Evolutionary conservation across 1,140 invertebrate genomes (phyloP), one percentile per base, ranked within the genome.

Genomic region (Physella acuta): DNA sequence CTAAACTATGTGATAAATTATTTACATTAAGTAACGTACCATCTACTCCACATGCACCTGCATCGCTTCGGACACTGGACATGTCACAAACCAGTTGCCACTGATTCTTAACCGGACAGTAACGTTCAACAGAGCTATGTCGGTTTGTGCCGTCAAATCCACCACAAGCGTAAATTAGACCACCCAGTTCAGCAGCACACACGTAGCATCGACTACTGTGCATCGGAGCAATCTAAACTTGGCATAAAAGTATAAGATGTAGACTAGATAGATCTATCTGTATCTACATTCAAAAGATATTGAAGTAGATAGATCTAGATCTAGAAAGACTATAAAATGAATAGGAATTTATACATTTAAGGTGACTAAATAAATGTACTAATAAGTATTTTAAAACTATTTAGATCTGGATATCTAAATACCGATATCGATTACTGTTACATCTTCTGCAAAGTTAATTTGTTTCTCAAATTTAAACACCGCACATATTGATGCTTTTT

Each of bases 141-240:
- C 92, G 94, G 75, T 94, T 92, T 65, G 90, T 89, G 0, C 94
- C 94, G 81, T 95, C 94, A 81, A 95, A 97, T 0, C 94, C 94
- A 24, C 91, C 92, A 53, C 90, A 90, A 11, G 82, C 79, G 68
- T 82, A 85, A 34, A 85, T 71, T 1, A 66, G 36, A 5, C 71
- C 73, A 24, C 72, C 52, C 5, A 78, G 63, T 2, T 60, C 73
- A 1, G 74, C 75, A 3, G 71, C 72, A 49, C 73, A 74, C 17
- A 79, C 78, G 63, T 79, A 79, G 64, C 78, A 79, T 39, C 78
- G 71, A 36, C 73, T 73, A 8, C 72, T 55, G 53, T 82, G 74
- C 76, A 84, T 79, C 26, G 77, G 80, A 0, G 78, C 79, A 17
- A 75, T 73, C 53, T 77, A 73, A 11, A 3, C 34, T 31, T 11